Base-by-base conservation (phyloP, 2,888 invertebrate species). In the Caradrina clavipalpis region DNA sequence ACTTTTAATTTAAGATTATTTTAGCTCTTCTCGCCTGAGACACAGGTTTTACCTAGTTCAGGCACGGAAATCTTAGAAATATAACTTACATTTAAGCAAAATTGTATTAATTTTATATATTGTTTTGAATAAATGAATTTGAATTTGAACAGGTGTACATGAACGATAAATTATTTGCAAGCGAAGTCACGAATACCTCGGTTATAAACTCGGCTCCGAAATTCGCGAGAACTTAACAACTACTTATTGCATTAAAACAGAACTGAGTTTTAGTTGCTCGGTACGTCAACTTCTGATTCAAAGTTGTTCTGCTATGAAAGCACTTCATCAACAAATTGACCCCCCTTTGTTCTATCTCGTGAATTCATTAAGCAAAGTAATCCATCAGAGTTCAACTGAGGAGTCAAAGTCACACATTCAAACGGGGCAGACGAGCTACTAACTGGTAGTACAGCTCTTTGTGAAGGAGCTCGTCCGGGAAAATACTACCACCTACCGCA, bases 101-200 rank as follows among this genome's bases (percentile, higher is more conserved):
- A n/a, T n/a, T n/a, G n/a, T n/a, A n/a, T n/a, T n/a, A n/a, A n/a
- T n/a, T n/a, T n/a, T n/a, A n/a, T n/a, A n/a, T n/a, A n/a, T n/a
- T n/a, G n/a, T n/a, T n/a, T n/a, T n/a, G n/a, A n/a, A n/a, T n/a
- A n/a, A n/a, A n/a, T n/a, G n/a, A n/a, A n/a, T n/a, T n/a, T n/a
- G n/a, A n/a, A n/a, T n/a, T n/a, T n/a, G n/a, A n/a, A n/a, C n/a
- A n/a, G 13, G 42, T 55, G 47, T 21, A 35, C n/a, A 11, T 8
- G 66, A 39, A 53, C 51, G 21, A 54, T 68, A 50, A 21, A 42
- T 35, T 68, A 56, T 35, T 64, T 26, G 42, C 21, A n/a, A 50
- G 45, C 15, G 15, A n/a, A 51, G 26, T 54, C 45, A 22, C 26
- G 26, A 58, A 58, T 21, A 15, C 15, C 21, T 39, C 15, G 1